Evolutionary conservation across 35 echinoderm and acorn worm genomes (phyloP).

Genomic region (Ophioderma brevispina): DNA sequence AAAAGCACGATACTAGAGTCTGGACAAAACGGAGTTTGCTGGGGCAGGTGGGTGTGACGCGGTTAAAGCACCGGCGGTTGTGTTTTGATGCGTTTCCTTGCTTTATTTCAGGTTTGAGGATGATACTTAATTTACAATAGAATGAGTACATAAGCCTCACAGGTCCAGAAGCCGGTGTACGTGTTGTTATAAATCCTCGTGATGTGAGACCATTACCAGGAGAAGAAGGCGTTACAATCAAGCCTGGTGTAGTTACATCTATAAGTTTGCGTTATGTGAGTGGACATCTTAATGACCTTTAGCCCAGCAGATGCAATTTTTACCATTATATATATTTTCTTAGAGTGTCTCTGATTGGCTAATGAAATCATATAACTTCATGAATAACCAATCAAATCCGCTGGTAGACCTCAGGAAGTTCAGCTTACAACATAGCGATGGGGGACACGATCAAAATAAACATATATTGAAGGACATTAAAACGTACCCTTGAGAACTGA

Average conservation of each 20-base stretch:
- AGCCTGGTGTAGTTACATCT: constrained; percentile 45
- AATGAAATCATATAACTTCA: background rate
- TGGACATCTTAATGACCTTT: background rate
- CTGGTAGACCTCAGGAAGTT: background rate
- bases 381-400: background rate
- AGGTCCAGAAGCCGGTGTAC: constrained; percentile 44
- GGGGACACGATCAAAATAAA: background rate
- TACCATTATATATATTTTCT: background rate
- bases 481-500: too few relatives aligned
- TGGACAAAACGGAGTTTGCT: too few relatives aligned
- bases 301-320: background rate
- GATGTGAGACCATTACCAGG: constrained; percentile 23
- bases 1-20: too few relatives aligned
- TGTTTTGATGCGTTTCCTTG: too few relatives aligned
- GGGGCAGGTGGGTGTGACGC: too few relatives aligned
- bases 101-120: constrained; percentile 32
- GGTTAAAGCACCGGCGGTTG: too few relatives aligned
- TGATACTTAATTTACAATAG: constrained; percentile 45
- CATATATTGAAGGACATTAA: too few relatives aligned
- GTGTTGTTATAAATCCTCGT: background rate
- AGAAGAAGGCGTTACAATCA: constrained; percentile 48
- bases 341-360: background rate
- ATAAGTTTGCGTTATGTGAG: constrained; percentile 52
- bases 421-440: background rate
- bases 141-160: constrained; percentile 46